Percentiles rank a stretch among this genome's conserved stretches.
Conservation (phyloP, 2,888 invertebrate genomes). For the Troides aeacus region DNA sequence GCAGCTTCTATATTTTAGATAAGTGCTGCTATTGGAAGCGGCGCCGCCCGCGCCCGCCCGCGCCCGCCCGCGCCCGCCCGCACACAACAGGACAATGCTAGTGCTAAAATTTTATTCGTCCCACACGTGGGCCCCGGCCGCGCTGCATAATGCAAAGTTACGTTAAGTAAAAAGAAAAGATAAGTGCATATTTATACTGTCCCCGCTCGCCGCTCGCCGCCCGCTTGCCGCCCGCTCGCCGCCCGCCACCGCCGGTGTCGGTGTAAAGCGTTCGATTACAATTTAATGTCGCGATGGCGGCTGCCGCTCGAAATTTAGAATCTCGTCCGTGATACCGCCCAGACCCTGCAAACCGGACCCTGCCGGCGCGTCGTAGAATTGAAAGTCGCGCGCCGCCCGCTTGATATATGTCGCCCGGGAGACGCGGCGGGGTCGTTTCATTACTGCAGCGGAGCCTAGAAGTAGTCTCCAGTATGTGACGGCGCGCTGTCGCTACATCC, state of each 20-base stretch:
- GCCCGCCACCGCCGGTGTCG: slow-evolving; percentile 69
- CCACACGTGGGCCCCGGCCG: slow-evolving; percentile 68
- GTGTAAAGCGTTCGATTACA: slow-evolving; percentile 79
- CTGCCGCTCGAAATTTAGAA: slow-evolving; percentile 61
- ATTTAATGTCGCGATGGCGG: slow-evolving; percentile 75
- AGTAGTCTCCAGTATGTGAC: slow-evolving; percentile 43
- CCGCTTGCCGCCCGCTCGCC: no score
- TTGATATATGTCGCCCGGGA: slow-evolving; percentile 38
- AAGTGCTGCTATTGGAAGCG: slow-evolving; percentile 57
- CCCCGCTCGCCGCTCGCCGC: slow-evolving; percentile 58
- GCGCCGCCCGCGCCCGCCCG: slow-evolving; percentile 40
- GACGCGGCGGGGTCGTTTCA: slow-evolving; percentile 56
- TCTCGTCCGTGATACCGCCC: slow-evolving; percentile 42
- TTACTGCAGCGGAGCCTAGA: slow-evolving; percentile 55
- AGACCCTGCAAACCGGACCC: slow-evolving; percentile 38
- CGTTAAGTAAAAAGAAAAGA: slow-evolving; percentile 77
- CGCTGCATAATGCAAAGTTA: slow-evolving; percentile 75
- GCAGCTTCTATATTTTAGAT: slow-evolving; percentile 47
- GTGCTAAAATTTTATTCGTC: slow-evolving; percentile 77
- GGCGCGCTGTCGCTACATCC: slow-evolving; percentile 27
- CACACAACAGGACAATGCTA: slow-evolving; percentile 69
- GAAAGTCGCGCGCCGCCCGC: slow-evolving; percentile 31
- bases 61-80: slow-evolving; percentile 33
- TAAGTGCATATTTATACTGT: slow-evolving; percentile 78
- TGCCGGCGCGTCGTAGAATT: slow-evolving; percentile 32